Percentiles rank a stretch among this genome's conserved stretches.
Evolutionary conservation across 2,797 vertebrate genomes (phyloP).

Genomic region (Morelia viridis): DNA sequence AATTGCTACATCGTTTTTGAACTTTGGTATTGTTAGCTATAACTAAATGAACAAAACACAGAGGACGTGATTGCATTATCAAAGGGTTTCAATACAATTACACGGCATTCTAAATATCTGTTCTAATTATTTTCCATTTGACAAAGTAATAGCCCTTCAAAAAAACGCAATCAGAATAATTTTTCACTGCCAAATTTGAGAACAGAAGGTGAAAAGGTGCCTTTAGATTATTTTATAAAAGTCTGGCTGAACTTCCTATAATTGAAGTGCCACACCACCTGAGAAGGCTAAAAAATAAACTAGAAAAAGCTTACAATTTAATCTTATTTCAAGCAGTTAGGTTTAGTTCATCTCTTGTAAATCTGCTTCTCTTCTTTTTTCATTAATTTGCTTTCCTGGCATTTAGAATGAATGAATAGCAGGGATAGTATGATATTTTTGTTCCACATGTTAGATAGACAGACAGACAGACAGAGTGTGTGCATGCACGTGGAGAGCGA

Average conservation of each 20-base stretch:
- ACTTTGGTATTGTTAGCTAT: conserved; percentile 64
- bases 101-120: conserved; percentile 73
- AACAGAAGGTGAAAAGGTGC: conserved; percentile 75
- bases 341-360: conserved; percentile 59
- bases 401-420: conserved; percentile 60
- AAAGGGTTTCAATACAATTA: conserved; percentile 73
- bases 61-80: conserved; percentile 71
- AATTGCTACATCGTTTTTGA: conserved; percentile 61
- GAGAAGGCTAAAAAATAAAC: conserved; percentile 71
- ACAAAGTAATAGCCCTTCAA: conserved; percentile 77
- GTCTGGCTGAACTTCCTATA: conserved; percentile 67
- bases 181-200: conserved; percentile 74
- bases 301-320: conserved; percentile 67
- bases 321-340: conserved; percentile 70
- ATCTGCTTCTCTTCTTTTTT: conserved; percentile 58
- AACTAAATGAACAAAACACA: conserved; percentile 73
- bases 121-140: conserved; percentile 78
- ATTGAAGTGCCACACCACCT: conserved; percentile 59
- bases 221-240: conserved; percentile 73
- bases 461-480: too few relatives aligned
- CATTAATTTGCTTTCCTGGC: conserved; percentile 60
- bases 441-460: conserved; percentile 36
- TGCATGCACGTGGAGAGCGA: not conserved
- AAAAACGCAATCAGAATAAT: conserved; percentile 71
- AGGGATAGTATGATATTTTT: conserved; percentile 48